Evolutionary conservation across 2,888 invertebrate genomes (phyloP), one percentile per base, ranked within the genome.

Genomic region (Napeogenes inachia): DNA sequence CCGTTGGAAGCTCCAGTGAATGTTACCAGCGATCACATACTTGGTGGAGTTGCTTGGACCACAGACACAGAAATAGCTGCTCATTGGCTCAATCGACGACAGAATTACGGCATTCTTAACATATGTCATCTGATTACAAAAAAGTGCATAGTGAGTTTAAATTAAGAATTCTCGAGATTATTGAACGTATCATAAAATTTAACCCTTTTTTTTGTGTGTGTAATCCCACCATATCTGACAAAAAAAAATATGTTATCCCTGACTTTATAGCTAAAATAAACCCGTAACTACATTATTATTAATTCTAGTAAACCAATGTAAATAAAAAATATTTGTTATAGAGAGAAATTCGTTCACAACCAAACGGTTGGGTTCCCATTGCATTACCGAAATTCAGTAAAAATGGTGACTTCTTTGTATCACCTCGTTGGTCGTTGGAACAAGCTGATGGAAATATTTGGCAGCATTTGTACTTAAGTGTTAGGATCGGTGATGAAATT

Each of bases 41-140:
- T 96, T 13, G 93, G 92, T 58, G 92, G 92, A 4, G 94, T 97
- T 0, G 89, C 87, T 0, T 98, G 98, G 98, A 90, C 94, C 21
- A 92, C 92, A 4, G 89, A 92, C 47, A 84, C 88, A 0, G 92
- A 93, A 57, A 79, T 98, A 3, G 91, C 93, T 0, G 94, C 94
- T 0, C 93, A 95, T 45, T 97, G 97, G 95, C 89, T 96, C 65
- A 98, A 98, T 79, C 92, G 98, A 42, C 91, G 95, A 21, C 98
- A 98, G 87, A 98, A 95, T 77, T 81, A 92, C 60, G 91, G 93
- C 2, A 85, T 93, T 35, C 76, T 94, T n/a, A 91, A 92, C 45
- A 84, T 93, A 12, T 95, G 94, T 77, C 82, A 91, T 66, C 68
- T 87, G 8, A 71, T 75, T 12, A 84, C 79, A 62, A 68, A 62